Evolutionary conservation across 1,140 invertebrate genomes (phyloP).

Genomic region (Berghia stephanieae): DNA sequence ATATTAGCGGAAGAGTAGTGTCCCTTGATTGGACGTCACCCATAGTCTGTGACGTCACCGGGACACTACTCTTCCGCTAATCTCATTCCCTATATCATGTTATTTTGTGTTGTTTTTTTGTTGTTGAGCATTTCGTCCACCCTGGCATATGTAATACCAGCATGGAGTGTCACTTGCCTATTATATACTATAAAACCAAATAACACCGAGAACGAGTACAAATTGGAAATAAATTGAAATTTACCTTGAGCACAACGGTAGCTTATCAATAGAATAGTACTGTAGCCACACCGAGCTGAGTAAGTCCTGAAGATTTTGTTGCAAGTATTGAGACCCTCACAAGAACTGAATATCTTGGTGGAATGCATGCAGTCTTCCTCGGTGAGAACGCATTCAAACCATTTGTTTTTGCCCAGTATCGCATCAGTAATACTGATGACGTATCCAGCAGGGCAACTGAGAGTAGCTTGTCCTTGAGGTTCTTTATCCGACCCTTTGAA

Average conservation of each 20-base stretch:
- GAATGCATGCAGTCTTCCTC: slow-evolving; percentile 15
- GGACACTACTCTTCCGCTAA: too few relatives aligned
- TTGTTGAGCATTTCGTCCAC: too few relatives aligned
- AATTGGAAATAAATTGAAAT: too few relatives aligned
- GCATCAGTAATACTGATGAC: slow-evolving; percentile 10
- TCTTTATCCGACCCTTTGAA: neutral
- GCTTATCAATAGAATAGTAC: neutral
- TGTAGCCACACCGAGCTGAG: slow-evolving; percentile 13
- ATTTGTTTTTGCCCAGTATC: slow-evolving; percentile 17
- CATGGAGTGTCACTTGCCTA: too few relatives aligned
- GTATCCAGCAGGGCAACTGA: neutral
- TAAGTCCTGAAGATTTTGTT: neutral
- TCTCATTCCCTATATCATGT: too few relatives aligned
- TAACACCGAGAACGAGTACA: too few relatives aligned
- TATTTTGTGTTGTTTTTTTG: too few relatives aligned
- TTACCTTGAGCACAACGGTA: slow-evolving; percentile 17
- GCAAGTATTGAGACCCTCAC: slow-evolving; percentile 1
- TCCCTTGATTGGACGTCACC: too few relatives aligned
- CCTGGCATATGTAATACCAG: too few relatives aligned
- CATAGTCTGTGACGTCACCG: too few relatives aligned
- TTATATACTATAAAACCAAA: too few relatives aligned
- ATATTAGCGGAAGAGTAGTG: too few relatives aligned
- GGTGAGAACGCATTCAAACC: neutral
- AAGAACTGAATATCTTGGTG: neutral
- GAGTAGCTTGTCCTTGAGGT: neutral